A percentile compares a stretch with the other conserved stretches of the same genome.
phyloP scores from a whole-genome alignment of 1,140 invertebrate genomes.

The Battus philenor region DNA sequence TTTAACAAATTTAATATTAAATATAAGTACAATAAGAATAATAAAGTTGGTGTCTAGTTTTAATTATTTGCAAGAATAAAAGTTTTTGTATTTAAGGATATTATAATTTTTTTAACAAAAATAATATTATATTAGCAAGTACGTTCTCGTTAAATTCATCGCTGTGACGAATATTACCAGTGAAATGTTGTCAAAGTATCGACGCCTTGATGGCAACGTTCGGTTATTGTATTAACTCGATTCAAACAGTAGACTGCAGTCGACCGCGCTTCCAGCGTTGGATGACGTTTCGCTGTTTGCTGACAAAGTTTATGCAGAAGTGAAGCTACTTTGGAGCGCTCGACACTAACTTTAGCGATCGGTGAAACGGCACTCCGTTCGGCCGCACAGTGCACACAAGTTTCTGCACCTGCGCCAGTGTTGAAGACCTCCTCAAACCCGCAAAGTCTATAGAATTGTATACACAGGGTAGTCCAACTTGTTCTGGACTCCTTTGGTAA shows the following conservation, averaged over 20 bases:
- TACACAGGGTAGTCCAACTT: conserved; percentile 26
- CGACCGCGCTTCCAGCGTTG: conserved; percentile 20
- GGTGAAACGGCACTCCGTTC: conserved; percentile 49
- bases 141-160: no score
- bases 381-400: conserved; percentile 33
- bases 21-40: no score
- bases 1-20: no score
- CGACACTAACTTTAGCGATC: conserved; percentile 44
- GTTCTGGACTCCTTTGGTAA: conserved; percentile 37
- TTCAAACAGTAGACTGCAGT: conserved; percentile 17
- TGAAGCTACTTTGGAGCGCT: conserved; percentile 54
- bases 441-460: conserved; percentile 16
- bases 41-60: no score
- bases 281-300: conserved; percentile 24
- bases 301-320: conserved; percentile 21
- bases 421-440: conserved; percentile 22
- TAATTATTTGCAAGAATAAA: no score
- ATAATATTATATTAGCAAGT: no score
- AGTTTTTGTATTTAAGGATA: no score
- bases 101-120: no score
- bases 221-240: conserved; percentile 16
- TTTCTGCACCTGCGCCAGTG: conserved; percentile 25
- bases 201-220: conserved; percentile 9
- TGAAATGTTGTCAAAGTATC: no score
- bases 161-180: no score